Percentiles rank a stretch among this genome's conserved stretches.
These are phyloP conservation scores for Lepidochitona cinerea DNA, from an alignment of 2,888 invertebrate genomes.

Conservation along the genomic window DNA sequence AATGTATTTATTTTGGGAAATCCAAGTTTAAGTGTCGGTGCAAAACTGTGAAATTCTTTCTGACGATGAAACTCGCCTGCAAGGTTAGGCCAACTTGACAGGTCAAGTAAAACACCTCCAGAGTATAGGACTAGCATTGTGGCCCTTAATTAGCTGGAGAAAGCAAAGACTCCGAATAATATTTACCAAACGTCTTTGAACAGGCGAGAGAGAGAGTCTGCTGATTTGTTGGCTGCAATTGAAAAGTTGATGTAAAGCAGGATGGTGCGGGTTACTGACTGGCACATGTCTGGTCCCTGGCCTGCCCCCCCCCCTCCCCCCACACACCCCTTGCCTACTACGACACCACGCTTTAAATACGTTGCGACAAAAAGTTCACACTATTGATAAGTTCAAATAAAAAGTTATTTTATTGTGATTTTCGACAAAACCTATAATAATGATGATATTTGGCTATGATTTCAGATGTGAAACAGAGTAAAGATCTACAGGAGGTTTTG, in stretches of 20 bases:
- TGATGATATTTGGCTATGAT: background rate
- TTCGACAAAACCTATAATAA: background rate
- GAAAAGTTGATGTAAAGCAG: background rate
- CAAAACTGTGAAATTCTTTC: background rate
- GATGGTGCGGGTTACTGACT: background rate
- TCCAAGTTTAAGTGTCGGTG: background rate
- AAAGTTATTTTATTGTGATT: background rate
- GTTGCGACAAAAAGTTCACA: no score
- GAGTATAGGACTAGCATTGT: background rate
- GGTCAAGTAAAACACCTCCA: background rate
- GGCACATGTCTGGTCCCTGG: no score
- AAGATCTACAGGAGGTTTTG: slow-evolving; percentile 71
- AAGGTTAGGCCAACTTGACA: background rate
- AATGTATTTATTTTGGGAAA: background rate
- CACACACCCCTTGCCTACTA: no score
- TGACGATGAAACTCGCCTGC: background rate
- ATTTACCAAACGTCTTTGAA: slow-evolving; percentile 3
- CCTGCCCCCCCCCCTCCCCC: no score
- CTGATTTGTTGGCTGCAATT: background rate
- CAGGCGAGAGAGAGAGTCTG: background rate
- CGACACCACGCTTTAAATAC: no score
- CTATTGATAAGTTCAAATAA: no score
- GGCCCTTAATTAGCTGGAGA: background rate
- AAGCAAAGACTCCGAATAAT: background rate
- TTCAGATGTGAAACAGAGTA: slow-evolving; percentile 69